Evolutionary conservation across 1,140 invertebrate species (phyloP).

Genomic region (Ooceraea biroi): DNA sequence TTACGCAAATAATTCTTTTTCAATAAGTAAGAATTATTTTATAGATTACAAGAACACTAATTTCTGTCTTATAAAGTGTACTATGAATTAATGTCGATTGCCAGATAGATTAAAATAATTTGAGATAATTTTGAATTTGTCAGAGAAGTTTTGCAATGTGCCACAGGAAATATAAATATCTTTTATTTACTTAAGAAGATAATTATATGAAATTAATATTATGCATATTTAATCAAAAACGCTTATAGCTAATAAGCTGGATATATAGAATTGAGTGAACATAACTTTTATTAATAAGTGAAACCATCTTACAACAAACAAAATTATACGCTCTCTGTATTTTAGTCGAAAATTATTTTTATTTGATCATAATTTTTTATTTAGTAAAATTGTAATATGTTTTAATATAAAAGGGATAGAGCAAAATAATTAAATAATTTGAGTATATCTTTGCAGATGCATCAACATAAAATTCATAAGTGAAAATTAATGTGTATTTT

Average conservation of each 20-base stretch:
- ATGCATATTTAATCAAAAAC: background rate
- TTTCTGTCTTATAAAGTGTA: background rate
- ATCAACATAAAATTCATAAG: too few relatives aligned
- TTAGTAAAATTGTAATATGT: too few relatives aligned
- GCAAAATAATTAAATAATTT: too few relatives aligned
- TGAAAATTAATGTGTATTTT: too few relatives aligned
- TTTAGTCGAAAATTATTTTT: background rate
- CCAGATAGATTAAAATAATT: background rate
- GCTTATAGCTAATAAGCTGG: background rate
- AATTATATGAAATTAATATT: background rate
- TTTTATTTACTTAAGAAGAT: background rate
- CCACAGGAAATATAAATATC: background rate
- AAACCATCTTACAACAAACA: background rate
- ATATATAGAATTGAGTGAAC: background rate
- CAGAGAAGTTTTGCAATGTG: background rate
- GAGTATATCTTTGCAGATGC: too few relatives aligned
- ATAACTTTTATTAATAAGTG: background rate
- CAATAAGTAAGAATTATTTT: slow-evolving; percentile 8
- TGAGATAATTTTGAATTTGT: background rate
- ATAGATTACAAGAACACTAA: background rate
- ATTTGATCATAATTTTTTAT: too few relatives aligned
- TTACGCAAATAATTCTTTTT: background rate
- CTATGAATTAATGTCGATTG: background rate
- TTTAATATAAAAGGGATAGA: too few relatives aligned
- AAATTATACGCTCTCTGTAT: background rate